These are phyloP conservation scores for Acleris holmiana DNA, from an alignment of 2,888 invertebrate species.

Conservation along the genomic window DNA sequence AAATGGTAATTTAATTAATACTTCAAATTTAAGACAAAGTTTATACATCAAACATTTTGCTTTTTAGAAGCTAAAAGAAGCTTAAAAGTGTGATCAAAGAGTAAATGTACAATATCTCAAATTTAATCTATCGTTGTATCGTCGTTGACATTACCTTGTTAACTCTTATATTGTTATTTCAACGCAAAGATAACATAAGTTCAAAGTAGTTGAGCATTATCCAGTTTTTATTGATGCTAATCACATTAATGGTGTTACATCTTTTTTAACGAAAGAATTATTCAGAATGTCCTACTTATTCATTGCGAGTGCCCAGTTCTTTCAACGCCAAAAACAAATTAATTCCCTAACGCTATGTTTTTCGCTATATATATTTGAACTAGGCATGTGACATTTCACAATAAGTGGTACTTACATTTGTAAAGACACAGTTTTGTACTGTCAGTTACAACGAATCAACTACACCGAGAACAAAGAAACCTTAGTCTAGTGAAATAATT, in stretches of 20 bases:
- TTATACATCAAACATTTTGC: background rate
- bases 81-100: background rate
- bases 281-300: background rate
- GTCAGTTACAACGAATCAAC: constrained; percentile 24
- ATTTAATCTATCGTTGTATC: constrained; percentile 4
- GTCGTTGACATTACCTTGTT: background rate
- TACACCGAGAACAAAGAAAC: constrained; percentile 18
- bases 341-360: constrained; percentile 6
- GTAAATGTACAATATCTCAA: background rate
- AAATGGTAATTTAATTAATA: constrained; percentile 5
- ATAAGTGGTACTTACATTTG: constrained; percentile 24
- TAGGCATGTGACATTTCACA: constrained; percentile 16
- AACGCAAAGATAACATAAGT: background rate
- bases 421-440: constrained; percentile 40
- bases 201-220: constrained; percentile 16
- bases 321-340: background rate
- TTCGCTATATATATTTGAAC: constrained; percentile 21
- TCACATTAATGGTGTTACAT: constrained; percentile 1
- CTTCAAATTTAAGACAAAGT: constrained; percentile 10
- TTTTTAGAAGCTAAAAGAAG: background rate
- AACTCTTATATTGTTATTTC: background rate
- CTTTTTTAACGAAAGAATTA: background rate
- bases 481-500: constrained; percentile 32
- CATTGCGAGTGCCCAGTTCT: background rate
- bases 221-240: constrained; percentile 5